These are phyloP conservation scores for Polymixis flavicincta DNA, from an alignment of 2,888 invertebrate genomes.

Conservation along the genomic window DNA sequence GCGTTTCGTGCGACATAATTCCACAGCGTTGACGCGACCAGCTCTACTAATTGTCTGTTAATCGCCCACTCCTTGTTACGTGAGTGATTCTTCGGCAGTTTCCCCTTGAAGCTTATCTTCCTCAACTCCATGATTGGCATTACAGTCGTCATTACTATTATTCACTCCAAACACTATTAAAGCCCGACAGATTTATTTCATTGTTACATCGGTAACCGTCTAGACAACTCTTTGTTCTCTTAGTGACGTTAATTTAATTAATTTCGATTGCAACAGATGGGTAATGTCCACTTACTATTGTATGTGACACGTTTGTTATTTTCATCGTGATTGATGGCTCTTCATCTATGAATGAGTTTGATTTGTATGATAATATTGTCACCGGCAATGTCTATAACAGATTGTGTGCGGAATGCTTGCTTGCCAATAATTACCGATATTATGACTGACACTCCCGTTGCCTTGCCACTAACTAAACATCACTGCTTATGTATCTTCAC, in stretches of 20 bases:
- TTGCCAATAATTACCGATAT: slow-evolving; percentile 78
- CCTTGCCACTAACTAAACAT: slow-evolving; percentile 90
- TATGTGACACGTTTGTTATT: slow-evolving; percentile 47
- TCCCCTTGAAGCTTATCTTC: slow-evolving; percentile 76
- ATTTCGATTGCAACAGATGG: slow-evolving; percentile 63
- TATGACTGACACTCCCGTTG: slow-evolving; percentile 85
- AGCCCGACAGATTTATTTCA: slow-evolving; percentile 64
- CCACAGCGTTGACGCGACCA: slow-evolving; percentile 79
- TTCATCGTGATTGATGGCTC: slow-evolving; percentile 53
- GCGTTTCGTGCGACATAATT: slow-evolving; percentile 76
- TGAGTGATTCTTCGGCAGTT: slow-evolving; percentile 74
- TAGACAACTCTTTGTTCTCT: slow-evolving; percentile 66
- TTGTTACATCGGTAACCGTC: slow-evolving; percentile 58
- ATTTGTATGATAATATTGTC: slow-evolving; percentile 59
- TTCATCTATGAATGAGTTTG: slow-evolving; percentile 53
- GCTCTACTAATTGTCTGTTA: slow-evolving; percentile 80
- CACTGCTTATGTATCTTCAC: slow-evolving; percentile 89
- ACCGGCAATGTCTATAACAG: slow-evolving; percentile 57
- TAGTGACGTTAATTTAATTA: slow-evolving; percentile 60
- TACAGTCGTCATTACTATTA: slow-evolving; percentile 76
- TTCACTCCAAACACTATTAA: slow-evolving; percentile 65
- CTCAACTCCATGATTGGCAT: slow-evolving; percentile 76
- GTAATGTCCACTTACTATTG: slow-evolving; percentile 60
- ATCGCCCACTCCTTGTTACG: slow-evolving; percentile 79
- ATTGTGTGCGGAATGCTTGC: slow-evolving; percentile 84